Evolutionary conservation across 2,888 invertebrate genomes (phyloP).

Genomic region (Rhabditoides inermis): DNA sequence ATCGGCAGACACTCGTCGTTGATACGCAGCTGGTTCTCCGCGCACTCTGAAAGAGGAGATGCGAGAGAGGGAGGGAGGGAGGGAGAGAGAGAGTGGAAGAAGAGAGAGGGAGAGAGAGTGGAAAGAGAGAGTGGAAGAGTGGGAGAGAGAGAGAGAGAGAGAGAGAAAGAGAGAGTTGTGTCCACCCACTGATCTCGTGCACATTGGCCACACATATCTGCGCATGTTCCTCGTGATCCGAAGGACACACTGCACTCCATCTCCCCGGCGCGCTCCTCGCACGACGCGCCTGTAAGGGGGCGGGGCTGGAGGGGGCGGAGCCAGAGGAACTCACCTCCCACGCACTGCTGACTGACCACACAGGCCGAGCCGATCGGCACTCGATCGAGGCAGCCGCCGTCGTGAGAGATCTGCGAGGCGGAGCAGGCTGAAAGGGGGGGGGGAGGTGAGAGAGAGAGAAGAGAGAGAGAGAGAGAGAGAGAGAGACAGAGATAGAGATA

Average conservation of each 20-base stretch:
- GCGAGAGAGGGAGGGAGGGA: no score
- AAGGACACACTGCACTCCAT: slow-evolving; percentile 22
- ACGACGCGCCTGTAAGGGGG: slow-evolving; percentile 19
- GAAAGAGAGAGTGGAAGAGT: no score
- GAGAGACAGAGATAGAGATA: slow-evolving; percentile 12
- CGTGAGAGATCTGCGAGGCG: slow-evolving; percentile 25
- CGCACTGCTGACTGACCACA: slow-evolving; percentile 21
- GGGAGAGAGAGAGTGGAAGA: no score
- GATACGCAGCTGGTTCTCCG: slow-evolving; percentile 23
- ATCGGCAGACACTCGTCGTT: slow-evolving; percentile 27
- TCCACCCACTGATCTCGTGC: no score
- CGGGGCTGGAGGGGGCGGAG: slow-evolving; percentile 30
- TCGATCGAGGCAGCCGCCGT: slow-evolving; percentile 28
- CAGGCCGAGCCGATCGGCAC: slow-evolving; percentile 24
- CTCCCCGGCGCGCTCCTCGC: slow-evolving; percentile 24
- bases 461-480: neutral
- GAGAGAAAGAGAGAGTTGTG: no score
- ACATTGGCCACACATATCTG: slow-evolving; percentile 19
- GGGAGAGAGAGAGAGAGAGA: no score
- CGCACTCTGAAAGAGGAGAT: slow-evolving; percentile 19
- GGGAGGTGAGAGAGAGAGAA: no score
- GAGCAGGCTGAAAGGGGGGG: slow-evolving; percentile 27
- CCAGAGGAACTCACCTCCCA: slow-evolving; percentile 17
- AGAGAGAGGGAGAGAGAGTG: no score
- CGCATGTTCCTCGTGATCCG: slow-evolving; percentile 13